Evolutionary conservation across 2,888 invertebrate genomes (phyloP).

Genomic region (Salpingus planirostris): DNA sequence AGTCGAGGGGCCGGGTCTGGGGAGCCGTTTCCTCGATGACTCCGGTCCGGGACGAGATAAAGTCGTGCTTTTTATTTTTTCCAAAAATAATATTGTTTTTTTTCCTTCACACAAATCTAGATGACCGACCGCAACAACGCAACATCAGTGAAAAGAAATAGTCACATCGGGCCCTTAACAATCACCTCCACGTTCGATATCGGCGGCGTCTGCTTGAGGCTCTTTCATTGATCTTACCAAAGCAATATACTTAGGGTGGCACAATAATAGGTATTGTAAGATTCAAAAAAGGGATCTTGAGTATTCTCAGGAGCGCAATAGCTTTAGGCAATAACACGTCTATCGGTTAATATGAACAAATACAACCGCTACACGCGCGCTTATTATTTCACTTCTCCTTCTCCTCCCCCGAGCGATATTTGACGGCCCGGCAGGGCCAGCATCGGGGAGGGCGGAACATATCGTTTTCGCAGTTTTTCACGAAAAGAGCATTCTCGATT

Average conservation of each 20-base stretch:
- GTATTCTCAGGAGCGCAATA: constrained; percentile 23
- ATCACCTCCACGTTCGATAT: constrained; percentile 27
- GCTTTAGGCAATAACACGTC: constrained; percentile 21
- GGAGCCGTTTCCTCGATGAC: too few species aligned
- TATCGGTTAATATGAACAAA: constrained; percentile 24
- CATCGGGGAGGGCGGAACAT: too few species aligned
- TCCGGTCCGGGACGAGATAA: too few species aligned
- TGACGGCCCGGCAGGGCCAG: too few species aligned
- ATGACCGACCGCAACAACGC: too few species aligned
- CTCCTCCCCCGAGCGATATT: too few species aligned
- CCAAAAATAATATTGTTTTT: constrained; percentile 5
- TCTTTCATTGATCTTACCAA: constrained; percentile 34
- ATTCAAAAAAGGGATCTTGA: constrained; percentile 29
- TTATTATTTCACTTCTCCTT: too few species aligned
- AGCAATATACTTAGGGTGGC: constrained; percentile 36
- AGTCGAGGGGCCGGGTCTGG: too few species aligned
- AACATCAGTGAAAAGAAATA: constrained; percentile 20
- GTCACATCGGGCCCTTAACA: constrained; percentile 25
- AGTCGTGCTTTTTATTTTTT: too few species aligned
- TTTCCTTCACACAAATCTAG: constrained; percentile 23
- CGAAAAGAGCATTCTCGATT: too few species aligned
- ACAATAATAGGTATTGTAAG: constrained; percentile 37
- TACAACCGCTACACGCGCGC: constrained; percentile 12
- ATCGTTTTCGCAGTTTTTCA: too few species aligned
- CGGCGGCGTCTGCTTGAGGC: constrained; percentile 27